phyloP scores from a whole-genome alignment of 2,888 invertebrate genomes.

The Aporophyla lueneburgensis region DNA sequence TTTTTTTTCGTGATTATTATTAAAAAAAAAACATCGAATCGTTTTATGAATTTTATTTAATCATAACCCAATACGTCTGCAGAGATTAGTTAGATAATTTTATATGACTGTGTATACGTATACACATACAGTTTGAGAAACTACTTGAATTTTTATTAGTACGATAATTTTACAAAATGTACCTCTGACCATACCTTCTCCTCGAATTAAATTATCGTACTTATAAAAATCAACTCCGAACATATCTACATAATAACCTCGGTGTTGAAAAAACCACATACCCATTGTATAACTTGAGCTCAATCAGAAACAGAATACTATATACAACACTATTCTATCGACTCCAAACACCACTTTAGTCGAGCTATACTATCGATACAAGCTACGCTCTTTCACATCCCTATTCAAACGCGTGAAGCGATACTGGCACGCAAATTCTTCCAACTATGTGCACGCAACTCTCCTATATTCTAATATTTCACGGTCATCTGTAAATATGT shows the following conservation, averaged over 20 bases:
- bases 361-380: conserved; percentile 42
- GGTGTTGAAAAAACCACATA: not conserved
- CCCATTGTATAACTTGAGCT: conserved; percentile 57
- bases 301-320: conserved; percentile 23
- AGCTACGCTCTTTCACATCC: conserved; percentile 57
- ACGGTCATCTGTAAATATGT: conserved; percentile 77
- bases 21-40: too few species aligned
- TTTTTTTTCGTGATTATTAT: too few species aligned
- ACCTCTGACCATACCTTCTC: not conserved
- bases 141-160: not conserved
- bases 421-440: conserved; percentile 55
- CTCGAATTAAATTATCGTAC: conserved; percentile 26
- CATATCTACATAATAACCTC: too few species aligned
- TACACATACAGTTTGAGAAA: too few species aligned
- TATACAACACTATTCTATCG: conserved; percentile 54
- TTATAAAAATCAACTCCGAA: not conserved
- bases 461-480: conserved; percentile 54
- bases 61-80: too few species aligned
- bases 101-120: too few species aligned
- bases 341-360: conserved; percentile 38
- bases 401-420: conserved; percentile 57
- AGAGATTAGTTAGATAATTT: too few species aligned
- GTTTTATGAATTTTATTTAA: too few species aligned
- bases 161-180: conserved; percentile 20
- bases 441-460: conserved; percentile 66